Conservation (phyloP, 1,140 invertebrate species). For the Drosophila yakuba region DNA sequence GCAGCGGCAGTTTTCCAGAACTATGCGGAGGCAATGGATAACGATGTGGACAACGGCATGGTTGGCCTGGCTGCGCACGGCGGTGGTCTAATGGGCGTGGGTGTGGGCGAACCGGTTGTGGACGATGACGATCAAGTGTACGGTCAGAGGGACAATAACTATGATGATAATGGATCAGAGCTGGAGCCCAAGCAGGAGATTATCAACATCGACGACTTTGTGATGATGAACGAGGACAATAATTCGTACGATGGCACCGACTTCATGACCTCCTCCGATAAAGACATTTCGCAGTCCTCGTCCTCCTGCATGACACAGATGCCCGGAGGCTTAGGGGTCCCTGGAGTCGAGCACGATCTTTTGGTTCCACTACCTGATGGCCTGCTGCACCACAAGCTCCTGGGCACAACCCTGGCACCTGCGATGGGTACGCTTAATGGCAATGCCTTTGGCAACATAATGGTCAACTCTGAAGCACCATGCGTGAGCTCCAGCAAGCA, state of each 20-base stretch:
- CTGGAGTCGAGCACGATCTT: slow-evolving; percentile 61
- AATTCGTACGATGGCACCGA: slow-evolving; percentile 85
- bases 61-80: slow-evolving; percentile 50
- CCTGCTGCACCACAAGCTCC: slow-evolving; percentile 69
- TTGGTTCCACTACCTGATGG: slow-evolving; percentile 69
- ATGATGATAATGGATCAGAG: slow-evolving; percentile 69
- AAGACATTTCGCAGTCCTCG: slow-evolving; percentile 75
- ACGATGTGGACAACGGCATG: slow-evolving; percentile 53
- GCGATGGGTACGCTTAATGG: slow-evolving; percentile 42
- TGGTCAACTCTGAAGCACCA: slow-evolving; percentile 63
- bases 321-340: slow-evolving; percentile 35
- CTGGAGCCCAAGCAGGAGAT: slow-evolving; percentile 80
- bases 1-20: slow-evolving; percentile 75
- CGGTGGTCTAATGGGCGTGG: slow-evolving; percentile 41
- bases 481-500: slow-evolving; percentile 25
- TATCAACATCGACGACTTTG: slow-evolving; percentile 84
- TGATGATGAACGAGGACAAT: slow-evolving; percentile 82
- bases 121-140: slow-evolving; percentile 77
- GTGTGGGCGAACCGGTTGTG: slow-evolving; percentile 64
- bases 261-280: slow-evolving; percentile 78
- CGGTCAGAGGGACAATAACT: slow-evolving; percentile 70
- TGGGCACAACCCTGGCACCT: slow-evolving; percentile 59
- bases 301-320: slow-evolving; percentile 68
- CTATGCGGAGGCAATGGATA: slow-evolving; percentile 72
- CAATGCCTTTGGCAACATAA: slow-evolving; percentile 85